Conservation (phyloP, 2,113 vertebrate species). For the Cottus gobio region DNA sequence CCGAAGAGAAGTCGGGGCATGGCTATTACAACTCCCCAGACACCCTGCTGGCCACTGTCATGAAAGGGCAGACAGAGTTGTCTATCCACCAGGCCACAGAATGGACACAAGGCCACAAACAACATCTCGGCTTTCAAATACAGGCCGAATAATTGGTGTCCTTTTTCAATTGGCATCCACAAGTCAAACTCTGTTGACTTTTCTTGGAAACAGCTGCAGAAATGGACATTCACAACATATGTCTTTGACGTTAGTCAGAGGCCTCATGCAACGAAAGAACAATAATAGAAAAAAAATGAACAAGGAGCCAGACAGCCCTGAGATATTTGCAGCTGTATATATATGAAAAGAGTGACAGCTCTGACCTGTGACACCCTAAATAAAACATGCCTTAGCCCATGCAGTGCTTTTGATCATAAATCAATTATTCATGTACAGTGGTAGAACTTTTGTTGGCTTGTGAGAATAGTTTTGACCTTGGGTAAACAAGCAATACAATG, state of each 20-base stretch:
- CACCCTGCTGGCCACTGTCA: slow-evolving; percentile 59
- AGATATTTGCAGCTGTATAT: slow-evolving; percentile 50
- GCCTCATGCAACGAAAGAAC: slow-evolving; percentile 23
- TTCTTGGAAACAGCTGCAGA: slow-evolving; percentile 75
- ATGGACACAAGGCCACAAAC: slow-evolving; percentile 55
- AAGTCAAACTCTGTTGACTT: slow-evolving; percentile 73
- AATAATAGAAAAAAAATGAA: slow-evolving; percentile 32
- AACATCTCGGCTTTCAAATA: slow-evolving; percentile 70
- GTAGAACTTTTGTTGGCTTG: slow-evolving; percentile 30
- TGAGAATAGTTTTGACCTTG: slow-evolving; percentile 37
- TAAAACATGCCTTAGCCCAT: slow-evolving; percentile 48
- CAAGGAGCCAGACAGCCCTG: slow-evolving; percentile 28
- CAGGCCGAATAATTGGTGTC: slow-evolving; percentile 63
- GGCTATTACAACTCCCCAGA: slow-evolving; percentile 61
- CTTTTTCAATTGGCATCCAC: slow-evolving; percentile 65
- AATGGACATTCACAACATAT: slow-evolving; percentile 48
- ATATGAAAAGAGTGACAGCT: slow-evolving; percentile 54
- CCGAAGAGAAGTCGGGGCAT: slow-evolving; percentile 40
- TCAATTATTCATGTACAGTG: slow-evolving; percentile 53
- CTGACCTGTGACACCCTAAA: slow-evolving; percentile 44
- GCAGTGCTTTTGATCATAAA: slow-evolving; percentile 51
- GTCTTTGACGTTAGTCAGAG: slow-evolving; percentile 27
- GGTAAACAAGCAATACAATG: slow-evolving; percentile 27
- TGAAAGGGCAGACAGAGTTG: slow-evolving; percentile 65
- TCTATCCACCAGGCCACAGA: slow-evolving; percentile 45